Evolutionary conservation across 2,113 vertebrate genomes (phyloP), one percentile per base, ranked within the genome.

Genomic region (Emydocephalus ijimae): DNA sequence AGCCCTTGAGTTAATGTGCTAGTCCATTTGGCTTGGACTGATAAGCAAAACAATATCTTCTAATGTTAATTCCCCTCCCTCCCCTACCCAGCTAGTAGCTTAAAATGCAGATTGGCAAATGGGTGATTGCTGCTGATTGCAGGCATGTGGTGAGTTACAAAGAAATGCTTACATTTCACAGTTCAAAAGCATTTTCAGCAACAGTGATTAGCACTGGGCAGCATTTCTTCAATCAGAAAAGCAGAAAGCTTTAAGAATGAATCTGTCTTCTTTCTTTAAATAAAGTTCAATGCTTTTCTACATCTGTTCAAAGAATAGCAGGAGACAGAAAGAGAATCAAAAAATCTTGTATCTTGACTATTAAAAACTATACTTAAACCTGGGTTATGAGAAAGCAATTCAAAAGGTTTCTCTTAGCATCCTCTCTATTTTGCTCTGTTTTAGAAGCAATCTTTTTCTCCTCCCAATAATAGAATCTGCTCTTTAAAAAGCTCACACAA

Each of bases 341-440:
- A 89, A 93, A 93, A 94, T 90, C 7, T 50, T 81, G 55, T 94
- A 92, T 90, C 92, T 95, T 64, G 92, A 10, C 85, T 34, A 95
- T 93, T 95, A 91, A 89, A 92, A 92, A 81, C 92, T 88, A 59
- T 57, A 81, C 91, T 90, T 89, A 96, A 94, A 95, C 93, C 92
- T 48, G 94, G 91, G 91, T 94, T 95, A 96, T 94, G 90, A 92
- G 86, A 94, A 93, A 96, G 64, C 91, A 94, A 89, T 95, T 95
- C 93, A 96, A 94, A 95, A 86, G 91, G 95, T 94, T 94, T 94
- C 56, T 95, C 95, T 95, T 94, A 95, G 18, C 18, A 95, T 20
- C 90, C 90, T 90, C 89, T 45, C 15, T 45, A 92, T 89, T 89
- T 88, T 90, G 64, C 92, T 96, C 88, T 95, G 88, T 94, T 94